Evolutionary conservation across 2,797 vertebrate genomes (phyloP), one percentile per base, ranked within the genome.

Genomic region (Hozukius guyotensis): DNA sequence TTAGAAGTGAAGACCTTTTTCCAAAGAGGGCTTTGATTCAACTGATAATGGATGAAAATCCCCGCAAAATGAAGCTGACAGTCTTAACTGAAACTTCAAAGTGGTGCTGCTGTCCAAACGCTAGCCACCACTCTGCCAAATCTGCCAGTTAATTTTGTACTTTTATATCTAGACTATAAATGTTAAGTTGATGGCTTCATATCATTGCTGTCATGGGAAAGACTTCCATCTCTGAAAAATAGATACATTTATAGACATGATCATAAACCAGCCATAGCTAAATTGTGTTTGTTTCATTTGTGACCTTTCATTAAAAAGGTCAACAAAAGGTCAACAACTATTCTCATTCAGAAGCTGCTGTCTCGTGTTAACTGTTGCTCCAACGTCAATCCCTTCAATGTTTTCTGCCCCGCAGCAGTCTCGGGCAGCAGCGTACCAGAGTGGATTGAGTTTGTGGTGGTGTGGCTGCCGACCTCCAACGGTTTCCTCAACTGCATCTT

Each of bases 401-500:
- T 81, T 61, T 72, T 90, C 31, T 87, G 29, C 11, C 68, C 80
- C 67, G 24, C 92, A 97, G 97, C 96, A 0, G 81, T 96, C 77
- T 95, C 96, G 0, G 95, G 95, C 9, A 87, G 89, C 65, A 81
- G 80, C 2, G 95, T 96, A 27, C 95, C 96, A 4, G 96, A 97
- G 85, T 97, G 97, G 97, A 79, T 96, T 2, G 97, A 97, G 88
- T 97, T 97, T 85, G 94, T 96, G 38, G 96, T 96, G 57, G 94
- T 97, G 8, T 97, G 97, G 97, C 94, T 97, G 72, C 97, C 97
- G 8, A 96, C 96, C 8, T 95, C 96, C 86, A 97, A 97, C 8
- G 96, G 97, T 64, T 97, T 97, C 87, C 96, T 97, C 89, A 97
- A 97, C 93, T 97, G 96, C 83, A 96, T 97, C 92, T 97, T 97